Evolutionary conservation across 2,797 vertebrate species (phyloP).

Genomic region (Oreonectes daqikongensis): DNA sequence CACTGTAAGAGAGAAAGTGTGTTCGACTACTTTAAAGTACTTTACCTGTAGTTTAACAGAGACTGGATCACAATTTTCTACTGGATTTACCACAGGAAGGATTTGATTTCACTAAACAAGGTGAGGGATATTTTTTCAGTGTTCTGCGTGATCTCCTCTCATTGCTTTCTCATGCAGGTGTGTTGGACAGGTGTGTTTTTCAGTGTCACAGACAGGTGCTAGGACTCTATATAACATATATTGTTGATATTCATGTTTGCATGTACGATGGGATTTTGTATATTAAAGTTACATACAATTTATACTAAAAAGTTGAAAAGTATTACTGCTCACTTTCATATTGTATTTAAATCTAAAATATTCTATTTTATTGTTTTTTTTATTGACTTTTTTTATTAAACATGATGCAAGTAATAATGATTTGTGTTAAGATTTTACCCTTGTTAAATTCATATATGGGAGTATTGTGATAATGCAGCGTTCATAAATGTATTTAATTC

Average conservation of each 20-base stretch:
- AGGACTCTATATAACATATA: background rate
- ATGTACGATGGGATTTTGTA: background rate
- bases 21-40: constrained; percentile 58
- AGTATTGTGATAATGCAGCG: background rate
- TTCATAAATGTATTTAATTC: too few species aligned
- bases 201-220: constrained; percentile 4
- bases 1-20: constrained; percentile 43
- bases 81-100: constrained; percentile 64
- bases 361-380: background rate
- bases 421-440: background rate
- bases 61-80: constrained; percentile 39
- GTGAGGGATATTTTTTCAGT: constrained; percentile 61
- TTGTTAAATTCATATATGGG: background rate
- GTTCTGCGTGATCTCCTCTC: constrained; percentile 1
- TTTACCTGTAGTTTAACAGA: constrained; percentile 28
- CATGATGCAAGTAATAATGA: background rate
- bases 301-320: constrained; percentile 1
- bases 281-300: background rate
- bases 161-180: constrained; percentile 14
- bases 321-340: background rate
- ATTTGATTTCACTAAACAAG: constrained; percentile 62
- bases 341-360: background rate
- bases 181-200: constrained; percentile 53
- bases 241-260: background rate
- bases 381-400: background rate